Evolutionary conservation across 2,797 vertebrate species (phyloP).

Genomic region (Parotocinclus haroldoi): DNA sequence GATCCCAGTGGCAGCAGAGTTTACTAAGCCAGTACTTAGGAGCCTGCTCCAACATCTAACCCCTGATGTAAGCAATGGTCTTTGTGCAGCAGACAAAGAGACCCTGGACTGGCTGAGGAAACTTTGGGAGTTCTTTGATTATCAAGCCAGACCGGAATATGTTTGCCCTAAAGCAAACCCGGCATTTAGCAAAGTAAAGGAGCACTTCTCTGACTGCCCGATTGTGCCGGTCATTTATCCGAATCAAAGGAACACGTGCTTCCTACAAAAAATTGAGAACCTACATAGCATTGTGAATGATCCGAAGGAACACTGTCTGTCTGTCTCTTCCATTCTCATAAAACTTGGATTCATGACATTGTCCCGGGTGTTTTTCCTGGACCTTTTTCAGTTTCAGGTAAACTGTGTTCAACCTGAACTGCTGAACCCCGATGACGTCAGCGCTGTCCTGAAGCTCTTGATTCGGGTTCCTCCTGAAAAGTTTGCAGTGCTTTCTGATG

Average conservation of each 20-base stretch:
- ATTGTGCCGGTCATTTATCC: conserved; percentile 65
- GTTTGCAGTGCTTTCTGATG: conserved; percentile 53
- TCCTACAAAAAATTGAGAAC: conserved; percentile 56
- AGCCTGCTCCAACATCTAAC: conserved; percentile 47
- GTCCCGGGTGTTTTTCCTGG: conserved; percentile 25
- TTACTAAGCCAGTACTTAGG: conserved; percentile 51
- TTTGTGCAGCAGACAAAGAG: conserved; percentile 40
- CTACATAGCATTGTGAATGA: conserved; percentile 52
- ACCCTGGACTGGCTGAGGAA: conserved; percentile 52
- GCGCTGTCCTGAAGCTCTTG: conserved; percentile 58
- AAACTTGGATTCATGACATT: conserved; percentile 65
- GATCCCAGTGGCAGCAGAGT: conserved; percentile 46
- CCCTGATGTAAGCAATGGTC: conserved; percentile 43
- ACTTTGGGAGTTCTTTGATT: conserved; percentile 60
- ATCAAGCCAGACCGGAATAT: conserved; percentile 19
- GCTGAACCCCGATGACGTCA: conserved; percentile 50
- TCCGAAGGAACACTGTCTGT: accelerated
- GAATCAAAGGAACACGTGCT: conserved; percentile 46
- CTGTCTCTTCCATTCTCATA: conserved; percentile 55
- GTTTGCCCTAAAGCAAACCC: background rate
- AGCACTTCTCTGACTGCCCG: conserved; percentile 55
- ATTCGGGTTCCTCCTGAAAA: conserved; percentile 42
- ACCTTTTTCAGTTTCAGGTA: accelerated
- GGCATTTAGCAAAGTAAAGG: conserved; percentile 44
- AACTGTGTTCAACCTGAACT: conserved; percentile 42